phyloP scores from a whole-genome alignment of 2,888 invertebrate genomes.

The Monoplex corrugatus region DNA sequence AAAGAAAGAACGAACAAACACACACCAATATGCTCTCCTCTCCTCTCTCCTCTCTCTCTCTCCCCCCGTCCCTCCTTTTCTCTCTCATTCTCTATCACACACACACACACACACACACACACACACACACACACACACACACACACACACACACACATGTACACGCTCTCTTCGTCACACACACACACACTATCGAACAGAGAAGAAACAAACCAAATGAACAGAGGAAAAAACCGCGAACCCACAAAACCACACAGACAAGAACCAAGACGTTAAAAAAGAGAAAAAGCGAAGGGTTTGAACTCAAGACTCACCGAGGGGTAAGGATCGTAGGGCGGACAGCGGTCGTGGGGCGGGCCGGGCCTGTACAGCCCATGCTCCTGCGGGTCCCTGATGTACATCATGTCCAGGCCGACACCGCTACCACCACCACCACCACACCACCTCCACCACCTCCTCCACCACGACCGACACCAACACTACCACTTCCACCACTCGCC shows the following conservation, averaged over 20 bases:
- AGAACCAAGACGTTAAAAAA: not conserved
- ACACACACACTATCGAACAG: not conserved
- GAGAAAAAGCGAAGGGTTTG: not conserved
- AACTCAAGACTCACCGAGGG: constrained; percentile 47
- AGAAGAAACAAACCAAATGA: not conserved
- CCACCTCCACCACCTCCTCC: constrained; percentile 21
- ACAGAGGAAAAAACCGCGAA: not conserved
- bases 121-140: not conserved
- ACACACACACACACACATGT: constrained; percentile 10
- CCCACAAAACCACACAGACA: not conserved
- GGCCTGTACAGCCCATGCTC: constrained; percentile 48
- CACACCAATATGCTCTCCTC: too few relatives aligned
- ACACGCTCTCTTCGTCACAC: too few relatives aligned
- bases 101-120: too few relatives aligned
- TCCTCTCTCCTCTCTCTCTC: too few relatives aligned
- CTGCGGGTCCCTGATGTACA: constrained; percentile 45
- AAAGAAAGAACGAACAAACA: too few relatives aligned
- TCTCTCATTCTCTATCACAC: too few relatives aligned
- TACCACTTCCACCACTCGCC: not conserved
- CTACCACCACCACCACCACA: constrained; percentile 33
- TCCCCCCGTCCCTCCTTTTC: too few relatives aligned
- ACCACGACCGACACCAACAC: not conserved
- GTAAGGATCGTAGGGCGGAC: constrained; percentile 51
- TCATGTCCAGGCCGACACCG: constrained; percentile 38
- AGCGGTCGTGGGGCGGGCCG: constrained; percentile 45